Evolutionary conservation across 1,140 invertebrate genomes (phyloP), one percentile per base, ranked within the genome.

Genomic region (Pseudomyrmex flavicornis): DNA sequence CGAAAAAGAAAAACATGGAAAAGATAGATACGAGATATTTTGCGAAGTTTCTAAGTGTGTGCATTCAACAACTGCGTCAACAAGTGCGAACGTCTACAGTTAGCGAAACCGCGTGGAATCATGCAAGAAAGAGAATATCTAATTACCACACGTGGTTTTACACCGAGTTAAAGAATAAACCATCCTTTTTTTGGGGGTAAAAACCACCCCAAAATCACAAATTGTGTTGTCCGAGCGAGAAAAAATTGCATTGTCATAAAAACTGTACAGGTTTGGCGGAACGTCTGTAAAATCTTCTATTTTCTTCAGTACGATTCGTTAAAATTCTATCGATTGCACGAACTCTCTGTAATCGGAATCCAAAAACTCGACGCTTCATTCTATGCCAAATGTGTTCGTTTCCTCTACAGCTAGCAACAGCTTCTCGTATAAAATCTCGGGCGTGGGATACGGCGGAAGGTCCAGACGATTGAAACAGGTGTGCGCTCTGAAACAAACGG

Each of bases 401-500:
- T 99, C 99, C 94, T 99, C 98, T 44, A 99, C 98, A 63, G 99
- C 99, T 85, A 99, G 95, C 58, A 99, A 95, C 12, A 99, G 95
- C 94, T 99, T 99, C 93, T 99, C 98, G 92, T 98, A 97, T 52
- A 99, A 96, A 92, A 98, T 97, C 91, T 99, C 98, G 65, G 97
- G 97, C 0, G 98, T 98, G 66, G 98, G 97, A 95, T 99, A 99
- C 0, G 98, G 97, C 63, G 99, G 99, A 82, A 99, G 95, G 95
- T 99, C 99, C 88, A 99, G 95, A 7, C 99, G 96, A 95, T 99
- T 99, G 95, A 99, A 99, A 94, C 99, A 99, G 0, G 99, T 99
- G 93, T 99, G 99, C 7, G 98, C 98, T 87, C 97, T 97, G 94
- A 69, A 95, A 94, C 90, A 90, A 89, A 68, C 65, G 66, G 80